phyloP scores from a whole-genome alignment of 2,113 vertebrate genomes.

The Cygnus buccinator region DNA sequence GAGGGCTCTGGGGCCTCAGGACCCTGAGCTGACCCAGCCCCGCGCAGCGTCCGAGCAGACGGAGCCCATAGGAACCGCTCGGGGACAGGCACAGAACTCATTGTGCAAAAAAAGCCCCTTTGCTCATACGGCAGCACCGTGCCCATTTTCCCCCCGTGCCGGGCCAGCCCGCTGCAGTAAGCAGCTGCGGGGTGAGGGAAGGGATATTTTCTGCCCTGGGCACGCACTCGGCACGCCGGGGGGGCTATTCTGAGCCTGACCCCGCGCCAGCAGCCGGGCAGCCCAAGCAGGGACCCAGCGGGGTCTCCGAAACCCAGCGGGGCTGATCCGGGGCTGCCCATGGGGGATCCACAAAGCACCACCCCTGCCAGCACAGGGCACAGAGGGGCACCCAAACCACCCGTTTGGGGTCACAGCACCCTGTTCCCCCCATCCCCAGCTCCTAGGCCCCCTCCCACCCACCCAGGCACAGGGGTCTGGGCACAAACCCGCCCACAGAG shows the following conservation, averaged over 20 bases:
- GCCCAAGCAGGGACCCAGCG: not conserved
- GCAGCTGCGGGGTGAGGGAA: not conserved
- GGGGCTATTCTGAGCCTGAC: not conserved
- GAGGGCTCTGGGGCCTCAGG: not conserved
- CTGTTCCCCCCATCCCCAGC: not conserved
- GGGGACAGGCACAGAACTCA: not conserved
- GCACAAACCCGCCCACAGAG: rapidly evolving
- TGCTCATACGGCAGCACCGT: not conserved
- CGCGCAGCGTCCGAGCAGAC: no score
- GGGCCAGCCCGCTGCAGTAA: not conserved
- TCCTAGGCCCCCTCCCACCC: not conserved
- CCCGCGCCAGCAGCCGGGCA: not conserved
- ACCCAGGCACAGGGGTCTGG: rapidly evolving
- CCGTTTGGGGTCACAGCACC: rapidly evolving
- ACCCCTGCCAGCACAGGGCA: not conserved
- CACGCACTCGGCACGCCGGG: not conserved
- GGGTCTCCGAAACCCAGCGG: not conserved
- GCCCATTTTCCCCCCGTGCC: not conserved
- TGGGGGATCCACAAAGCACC: rapidly evolving
- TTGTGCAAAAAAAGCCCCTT: not conserved
- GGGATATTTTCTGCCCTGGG: not conserved
- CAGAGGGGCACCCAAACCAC: not conserved
- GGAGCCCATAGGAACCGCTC: no score
- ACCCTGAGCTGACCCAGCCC: not conserved
- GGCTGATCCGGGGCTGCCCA: not conserved